Evolutionary conservation across 2,888 invertebrate species (phyloP).

Genomic region (Meta bourneti): DNA sequence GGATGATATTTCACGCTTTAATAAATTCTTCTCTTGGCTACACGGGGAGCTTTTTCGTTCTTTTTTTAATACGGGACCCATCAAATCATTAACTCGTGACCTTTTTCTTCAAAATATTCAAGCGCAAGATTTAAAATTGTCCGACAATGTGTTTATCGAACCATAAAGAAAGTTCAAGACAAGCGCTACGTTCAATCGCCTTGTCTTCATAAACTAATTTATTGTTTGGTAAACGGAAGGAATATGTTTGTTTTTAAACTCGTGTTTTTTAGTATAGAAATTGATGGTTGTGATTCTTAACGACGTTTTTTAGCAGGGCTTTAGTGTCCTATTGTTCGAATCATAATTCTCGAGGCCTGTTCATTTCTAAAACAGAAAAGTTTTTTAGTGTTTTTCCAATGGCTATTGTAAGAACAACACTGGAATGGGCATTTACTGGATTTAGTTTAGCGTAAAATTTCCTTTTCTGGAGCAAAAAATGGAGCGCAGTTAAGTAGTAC

Average conservation of each 20-base stretch:
- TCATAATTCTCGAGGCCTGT: neutral
- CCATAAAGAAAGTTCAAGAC: neutral
- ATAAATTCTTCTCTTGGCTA: constrained; percentile 44
- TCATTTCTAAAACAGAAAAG: neutral
- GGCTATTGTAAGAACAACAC: neutral
- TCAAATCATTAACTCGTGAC: constrained; percentile 40
- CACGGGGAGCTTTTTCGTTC: constrained; percentile 9
- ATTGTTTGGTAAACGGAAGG: constrained; percentile 6
- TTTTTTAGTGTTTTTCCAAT: neutral
- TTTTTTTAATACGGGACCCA: constrained; percentile 16
- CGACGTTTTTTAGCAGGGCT: neutral
- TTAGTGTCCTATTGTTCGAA: neutral
- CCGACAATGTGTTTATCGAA: constrained; percentile 14
- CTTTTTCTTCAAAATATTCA: constrained; percentile 10
- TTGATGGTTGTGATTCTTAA: neutral
- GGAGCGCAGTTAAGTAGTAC: neutral
- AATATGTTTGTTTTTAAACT: neutral
- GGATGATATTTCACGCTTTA: constrained; percentile 62
- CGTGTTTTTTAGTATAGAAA: neutral
- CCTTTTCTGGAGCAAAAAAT: neutral
- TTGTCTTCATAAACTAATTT: neutral
- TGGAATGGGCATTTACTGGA: neutral
- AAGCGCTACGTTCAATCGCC: neutral
- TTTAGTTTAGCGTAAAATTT: neutral
- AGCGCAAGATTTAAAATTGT: neutral